A percentile compares a stretch with the other conserved stretches of the same genome.
Conservation (phyloP, 2,888 invertebrate genomes). For the Troglohyphantes excavatus region DNA sequence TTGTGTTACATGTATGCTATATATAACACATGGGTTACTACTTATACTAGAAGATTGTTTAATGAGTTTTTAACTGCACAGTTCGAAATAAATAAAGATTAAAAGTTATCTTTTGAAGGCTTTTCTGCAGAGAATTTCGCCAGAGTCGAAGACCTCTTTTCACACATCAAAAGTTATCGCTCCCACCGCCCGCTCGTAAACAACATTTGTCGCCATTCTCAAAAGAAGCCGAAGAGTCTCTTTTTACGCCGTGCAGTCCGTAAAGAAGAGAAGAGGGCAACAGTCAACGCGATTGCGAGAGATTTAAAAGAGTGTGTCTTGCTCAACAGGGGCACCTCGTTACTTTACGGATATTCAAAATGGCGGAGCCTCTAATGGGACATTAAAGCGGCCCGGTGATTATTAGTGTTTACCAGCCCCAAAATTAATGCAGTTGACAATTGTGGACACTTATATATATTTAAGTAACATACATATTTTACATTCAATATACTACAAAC, state of each 20-base stretch:
- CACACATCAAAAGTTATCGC: neutral
- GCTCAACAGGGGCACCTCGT: neutral
- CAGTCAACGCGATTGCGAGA: slow-evolving; percentile 19
- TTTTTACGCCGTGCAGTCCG: neutral
- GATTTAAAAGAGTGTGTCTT: slow-evolving; percentile 18
- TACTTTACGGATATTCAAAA: slow-evolving; percentile 1
- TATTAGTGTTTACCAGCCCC: too few species aligned
- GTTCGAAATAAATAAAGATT: neutral
- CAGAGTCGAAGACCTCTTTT: slow-evolving; percentile 3
- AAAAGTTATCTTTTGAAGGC: too few species aligned
- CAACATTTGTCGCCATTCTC: slow-evolving; percentile 33
- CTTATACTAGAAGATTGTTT: too few species aligned
- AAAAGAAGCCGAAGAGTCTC: slow-evolving; percentile 28
- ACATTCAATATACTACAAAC: too few species aligned
- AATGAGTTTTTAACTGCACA: neutral
- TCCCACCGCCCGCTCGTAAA: slow-evolving; percentile 6
- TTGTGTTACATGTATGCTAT: too few species aligned
- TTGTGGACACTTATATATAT: too few species aligned
- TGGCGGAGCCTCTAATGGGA: too few species aligned
- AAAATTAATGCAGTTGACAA: too few species aligned
- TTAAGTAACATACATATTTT: too few species aligned
- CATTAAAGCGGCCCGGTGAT: too few species aligned
- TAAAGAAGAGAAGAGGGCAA: slow-evolving; percentile 6
- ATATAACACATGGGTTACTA: too few species aligned
- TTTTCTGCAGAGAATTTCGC: neutral